phyloP scores from a whole-genome alignment of 2,888 invertebrate genomes.

The Osedax fenrisi region DNA sequence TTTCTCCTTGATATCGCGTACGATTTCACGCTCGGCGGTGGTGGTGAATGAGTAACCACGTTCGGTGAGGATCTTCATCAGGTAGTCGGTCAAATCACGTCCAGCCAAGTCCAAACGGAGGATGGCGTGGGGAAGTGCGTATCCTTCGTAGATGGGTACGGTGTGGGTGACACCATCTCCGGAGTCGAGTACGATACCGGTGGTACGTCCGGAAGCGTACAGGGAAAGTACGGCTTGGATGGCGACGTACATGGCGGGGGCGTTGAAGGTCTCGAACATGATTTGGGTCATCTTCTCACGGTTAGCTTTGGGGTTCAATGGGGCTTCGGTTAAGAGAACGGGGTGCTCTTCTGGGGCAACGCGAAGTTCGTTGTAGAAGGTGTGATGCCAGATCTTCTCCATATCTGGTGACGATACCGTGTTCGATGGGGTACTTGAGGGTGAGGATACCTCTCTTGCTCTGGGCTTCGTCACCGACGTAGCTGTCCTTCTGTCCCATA shows the following conservation, averaged over 20 bases:
- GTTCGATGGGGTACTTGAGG: slow-evolving; percentile 55
- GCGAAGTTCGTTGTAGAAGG: slow-evolving; percentile 45
- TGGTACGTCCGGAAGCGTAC: slow-evolving; percentile 60
- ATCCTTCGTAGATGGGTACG: slow-evolving; percentile 57
- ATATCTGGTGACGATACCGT: slow-evolving; percentile 54
- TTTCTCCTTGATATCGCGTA: slow-evolving; percentile 84
- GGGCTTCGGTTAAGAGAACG: slow-evolving; percentile 72
- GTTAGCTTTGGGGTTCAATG: slow-evolving; percentile 75
- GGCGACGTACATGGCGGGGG: slow-evolving; percentile 42
- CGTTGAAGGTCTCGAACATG: slow-evolving; percentile 37
- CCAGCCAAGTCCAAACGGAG: slow-evolving; percentile 36
- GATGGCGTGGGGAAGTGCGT: slow-evolving; percentile 37
- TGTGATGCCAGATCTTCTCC: slow-evolving; percentile 44
- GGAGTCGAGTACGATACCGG: slow-evolving; percentile 50
- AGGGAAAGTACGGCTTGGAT: slow-evolving; percentile 40
- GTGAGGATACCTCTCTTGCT: slow-evolving; percentile 60
- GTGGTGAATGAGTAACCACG: slow-evolving; percentile 47
- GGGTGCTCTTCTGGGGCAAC: slow-evolving; percentile 65
- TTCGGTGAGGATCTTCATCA: slow-evolving; percentile 56
- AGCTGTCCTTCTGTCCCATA: slow-evolving; percentile 92
- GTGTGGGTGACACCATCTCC: slow-evolving; percentile 67
- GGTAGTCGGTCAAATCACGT: slow-evolving; percentile 35
- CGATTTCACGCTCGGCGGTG: slow-evolving; percentile 81
- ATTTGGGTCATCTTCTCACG: slow-evolving; percentile 74
- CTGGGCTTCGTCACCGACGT: slow-evolving; percentile 90